Base-by-base conservation (phyloP, 2,888 invertebrate species). In the Drosophila hamatofila region DNA sequence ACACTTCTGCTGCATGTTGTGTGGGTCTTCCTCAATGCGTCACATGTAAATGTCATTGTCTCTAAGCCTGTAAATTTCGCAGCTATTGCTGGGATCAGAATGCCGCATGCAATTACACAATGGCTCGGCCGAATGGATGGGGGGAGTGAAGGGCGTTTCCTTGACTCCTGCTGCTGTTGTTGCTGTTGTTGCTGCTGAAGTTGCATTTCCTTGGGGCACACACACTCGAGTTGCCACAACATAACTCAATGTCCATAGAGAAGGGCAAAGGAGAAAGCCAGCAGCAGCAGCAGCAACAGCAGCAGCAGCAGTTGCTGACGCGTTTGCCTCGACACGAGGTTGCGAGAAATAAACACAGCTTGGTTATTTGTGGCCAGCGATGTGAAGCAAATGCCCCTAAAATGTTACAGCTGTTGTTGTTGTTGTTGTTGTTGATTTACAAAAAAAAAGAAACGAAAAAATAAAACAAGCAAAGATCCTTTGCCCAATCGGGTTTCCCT, bases 341-440 rank as follows among this genome's bases (percentile, higher is more conserved):
- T 25, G 12, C 69, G 68, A 83, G 69, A 76, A 75, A 82, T 74
- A 80, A 72, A 78, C 83, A 80, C 78, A 85, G 86, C 80, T 83
- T 75, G 83, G 81, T 85, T 84, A 88, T 84, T 84, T 84, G 84
- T 88, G 84, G 88, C 72, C 84, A 84, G 86, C 84, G 86, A 85
- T 80, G 84, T 78, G 81, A 76, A 83, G 83, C 86, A 88, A 84
- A 84, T 84, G 84, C 81, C 83, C 83, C 80, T 83, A 80, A 84
- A 85, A 78, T 72, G 75, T 58, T 69, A 57, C 46, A 62, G 11
- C 30, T 49, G 49, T 49, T 27, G 33, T 23, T 65, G 59, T 25
- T 37, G 41, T 14, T 55, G 30, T 56, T 62, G 58, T 55, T 33
- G 54, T 25, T 35, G 54, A 35, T 25, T 54, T 56, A 27, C 44